Base-by-base conservation (phyloP, 2,113 vertebrate genomes). In the Rhinopomastus cyanomelas region DNA sequence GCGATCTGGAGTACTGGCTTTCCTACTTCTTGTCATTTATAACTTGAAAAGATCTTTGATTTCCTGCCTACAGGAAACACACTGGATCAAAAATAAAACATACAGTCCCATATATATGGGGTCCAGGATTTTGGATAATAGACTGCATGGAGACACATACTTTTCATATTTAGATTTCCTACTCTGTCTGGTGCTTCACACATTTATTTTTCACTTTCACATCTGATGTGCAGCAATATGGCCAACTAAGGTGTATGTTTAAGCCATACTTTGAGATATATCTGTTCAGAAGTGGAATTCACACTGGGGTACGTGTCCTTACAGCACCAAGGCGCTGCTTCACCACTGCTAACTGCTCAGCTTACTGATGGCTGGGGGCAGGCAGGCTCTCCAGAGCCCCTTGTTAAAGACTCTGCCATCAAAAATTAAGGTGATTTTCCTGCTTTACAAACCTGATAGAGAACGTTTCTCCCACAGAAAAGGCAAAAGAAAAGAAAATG, bases 191-290 rank as follows among this genome's bases (percentile, higher is more conserved):
- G 88, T 85, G 91, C 88, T 96, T 97, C 97, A 96, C 97, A 97
- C 90, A 1, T 97, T 97, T 97, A 97, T 97, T 97, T 97, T 97
- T 96, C 39, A 95, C 90, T 96, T 93, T 96, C 97, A 97, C 97
- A 96, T 97, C 96, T 95, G 92, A 97, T 61, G 23, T n/a, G 85
- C 75, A 95, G 95, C 96, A 97, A 96, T 96, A 97, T 96, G 95
- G 95, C 94, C 51, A 96, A 94, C 90, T 84, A 96, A 96, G 96
- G 96, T 97, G 92, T 61, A 68, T 29, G 0, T 93, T 95, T 95
- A 94, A 96, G 96, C 94, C 83, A 51, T 29, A 62, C 80, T 94
- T 95, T 93, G 96, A 97, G 76, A 90, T 60, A 69, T 36, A 97
- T 96, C 90, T 95, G 81, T 34, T 89, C 67, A 90, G 97, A 97